Evolutionary conservation across 2,888 invertebrate species (phyloP).

Genomic region (Pachliopta kotzebuea): DNA sequence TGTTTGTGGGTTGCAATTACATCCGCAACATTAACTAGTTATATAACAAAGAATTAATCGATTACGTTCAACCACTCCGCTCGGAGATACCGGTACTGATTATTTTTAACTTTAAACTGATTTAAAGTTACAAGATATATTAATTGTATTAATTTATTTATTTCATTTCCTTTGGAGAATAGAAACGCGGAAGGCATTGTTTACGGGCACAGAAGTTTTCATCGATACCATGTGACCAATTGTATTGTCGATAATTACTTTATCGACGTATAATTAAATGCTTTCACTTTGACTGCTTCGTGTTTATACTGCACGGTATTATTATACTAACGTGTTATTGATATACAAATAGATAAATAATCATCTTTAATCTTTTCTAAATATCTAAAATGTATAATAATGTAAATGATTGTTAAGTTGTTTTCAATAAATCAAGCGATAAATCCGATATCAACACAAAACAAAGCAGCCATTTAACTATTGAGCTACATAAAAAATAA

Average conservation of each 20-base stretch:
- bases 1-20: constrained; percentile 16
- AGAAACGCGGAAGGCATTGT: constrained; percentile 58
- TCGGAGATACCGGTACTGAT: constrained; percentile 1
- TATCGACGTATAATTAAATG: constrained; percentile 52
- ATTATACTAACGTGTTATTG: background rate
- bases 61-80: constrained; percentile 10
- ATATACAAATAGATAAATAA: background rate
- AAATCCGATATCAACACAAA: too few species aligned
- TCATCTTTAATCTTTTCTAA: background rate
- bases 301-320: background rate
- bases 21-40: constrained; percentile 4
- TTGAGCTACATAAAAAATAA: background rate
- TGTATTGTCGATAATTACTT: constrained; percentile 49
- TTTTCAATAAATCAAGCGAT: too few species aligned
- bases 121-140: background rate
- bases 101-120: background rate
- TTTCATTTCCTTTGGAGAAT: constrained; percentile 31
- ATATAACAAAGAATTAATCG: constrained; percentile 5
- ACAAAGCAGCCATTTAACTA: background rate
- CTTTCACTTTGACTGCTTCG: constrained; percentile 59
- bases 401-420: too few species aligned
- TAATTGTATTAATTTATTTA: constrained; percentile 4
- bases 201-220: constrained; percentile 50
- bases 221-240: constrained; percentile 52
- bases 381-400: background rate